Percentiles rank a stretch among this genome's conserved stretches.
Evolutionary conservation across 1,140 invertebrate genomes (phyloP).

Genomic region (Halesus radiatus): DNA sequence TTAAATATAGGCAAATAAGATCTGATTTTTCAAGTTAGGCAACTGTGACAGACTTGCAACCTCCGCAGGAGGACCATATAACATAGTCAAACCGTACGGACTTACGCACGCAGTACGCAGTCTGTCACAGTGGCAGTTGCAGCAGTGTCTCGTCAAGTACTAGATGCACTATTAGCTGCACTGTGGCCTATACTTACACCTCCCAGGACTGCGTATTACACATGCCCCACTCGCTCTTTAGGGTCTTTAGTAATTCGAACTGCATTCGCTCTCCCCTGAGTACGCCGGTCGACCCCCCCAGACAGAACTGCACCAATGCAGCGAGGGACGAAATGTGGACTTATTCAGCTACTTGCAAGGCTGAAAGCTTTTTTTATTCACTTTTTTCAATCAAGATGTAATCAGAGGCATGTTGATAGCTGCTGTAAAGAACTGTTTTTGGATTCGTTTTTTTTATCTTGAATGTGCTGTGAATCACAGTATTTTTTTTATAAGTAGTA

Average conservation of each 20-base stretch:
- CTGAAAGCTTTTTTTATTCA: slow-evolving; percentile 19
- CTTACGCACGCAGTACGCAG: background rate
- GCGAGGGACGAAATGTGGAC: slow-evolving; percentile 3
- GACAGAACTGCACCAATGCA: slow-evolving; percentile 9
- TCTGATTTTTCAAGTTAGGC: too few species aligned
- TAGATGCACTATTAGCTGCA: background rate
- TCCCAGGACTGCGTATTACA: background rate
- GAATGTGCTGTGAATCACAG: too few species aligned
- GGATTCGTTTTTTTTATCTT: too few species aligned
- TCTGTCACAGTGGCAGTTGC: background rate
- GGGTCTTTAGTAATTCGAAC: slow-evolving; percentile 42
- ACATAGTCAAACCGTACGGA: too few species aligned
- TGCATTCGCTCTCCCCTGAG: slow-evolving; percentile 40
- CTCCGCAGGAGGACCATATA: too few species aligned
- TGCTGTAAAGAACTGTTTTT: too few species aligned
- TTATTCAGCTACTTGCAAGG: background rate
- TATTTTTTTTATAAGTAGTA: too few species aligned
- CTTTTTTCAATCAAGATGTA: too few species aligned
- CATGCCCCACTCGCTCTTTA: slow-evolving; percentile 38
- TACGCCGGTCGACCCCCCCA: background rate
- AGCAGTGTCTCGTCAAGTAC: background rate
- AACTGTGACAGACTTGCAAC: too few species aligned
- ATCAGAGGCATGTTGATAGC: too few species aligned
- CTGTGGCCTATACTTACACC: background rate
- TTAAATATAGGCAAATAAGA: too few species aligned